phyloP scores from a whole-genome alignment of 2,113 vertebrate genomes.

The Lichenostomus cassidix region DNA sequence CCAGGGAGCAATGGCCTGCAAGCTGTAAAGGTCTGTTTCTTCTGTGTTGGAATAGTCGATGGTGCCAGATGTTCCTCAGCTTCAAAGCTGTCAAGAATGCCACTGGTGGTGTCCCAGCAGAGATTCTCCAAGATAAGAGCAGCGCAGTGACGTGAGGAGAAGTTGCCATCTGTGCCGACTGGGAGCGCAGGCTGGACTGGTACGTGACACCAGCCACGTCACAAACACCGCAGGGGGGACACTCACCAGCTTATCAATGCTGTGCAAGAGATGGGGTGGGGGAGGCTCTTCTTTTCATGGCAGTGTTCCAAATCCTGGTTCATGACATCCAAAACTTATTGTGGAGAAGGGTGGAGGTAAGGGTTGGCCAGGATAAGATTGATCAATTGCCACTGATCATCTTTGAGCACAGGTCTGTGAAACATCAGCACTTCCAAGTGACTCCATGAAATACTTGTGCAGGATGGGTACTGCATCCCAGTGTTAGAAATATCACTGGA shows the following conservation, averaged over 20 bases:
- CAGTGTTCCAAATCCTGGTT: neutral
- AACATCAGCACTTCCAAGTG: neutral
- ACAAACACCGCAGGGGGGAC: accelerated
- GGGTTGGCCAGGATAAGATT: neutral
- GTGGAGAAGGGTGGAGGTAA: neutral
- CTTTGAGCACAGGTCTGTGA: neutral
- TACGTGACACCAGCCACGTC: accelerated
- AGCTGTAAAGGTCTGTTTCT: neutral
- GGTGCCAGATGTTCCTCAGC: neutral
- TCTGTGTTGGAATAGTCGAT: neutral
- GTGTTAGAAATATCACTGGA: neutral
- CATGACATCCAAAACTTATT: neutral
- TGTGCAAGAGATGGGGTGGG: neutral
- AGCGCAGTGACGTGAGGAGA: neutral
- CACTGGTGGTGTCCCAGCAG: neutral
- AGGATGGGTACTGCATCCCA: neutral
- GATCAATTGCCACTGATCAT: neutral
- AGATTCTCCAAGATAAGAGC: neutral
- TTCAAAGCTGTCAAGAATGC: neutral
- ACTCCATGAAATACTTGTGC: neutral
- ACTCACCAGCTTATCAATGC: neutral
- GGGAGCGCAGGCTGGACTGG: neutral
- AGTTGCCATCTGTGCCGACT: neutral
- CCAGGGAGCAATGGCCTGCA: neutral
- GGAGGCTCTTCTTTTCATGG: neutral